phyloP scores from a whole-genome alignment of 1,140 invertebrate species.

The Drosophila varians region DNA sequence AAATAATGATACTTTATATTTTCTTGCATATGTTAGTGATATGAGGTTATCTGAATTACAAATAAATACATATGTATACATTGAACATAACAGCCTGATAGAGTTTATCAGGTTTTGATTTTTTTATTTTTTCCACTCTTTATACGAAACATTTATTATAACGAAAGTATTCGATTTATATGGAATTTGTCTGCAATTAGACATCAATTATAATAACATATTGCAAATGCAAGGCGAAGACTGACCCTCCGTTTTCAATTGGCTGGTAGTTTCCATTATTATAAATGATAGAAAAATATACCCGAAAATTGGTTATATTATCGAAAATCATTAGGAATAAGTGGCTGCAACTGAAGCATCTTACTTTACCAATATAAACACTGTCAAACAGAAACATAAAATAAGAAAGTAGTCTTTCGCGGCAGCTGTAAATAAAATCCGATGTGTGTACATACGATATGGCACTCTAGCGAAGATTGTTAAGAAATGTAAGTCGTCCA shows the following conservation, averaged over 20 bases:
- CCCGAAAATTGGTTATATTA: constrained; percentile 12
- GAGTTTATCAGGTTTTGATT: constrained; percentile 3
- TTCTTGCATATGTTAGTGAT: background rate
- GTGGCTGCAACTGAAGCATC: constrained; percentile 19
- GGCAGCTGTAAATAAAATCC: constrained; percentile 24
- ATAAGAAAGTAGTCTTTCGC: constrained; percentile 5
- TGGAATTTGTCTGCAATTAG: constrained; percentile 22
- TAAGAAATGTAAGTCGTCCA: constrained; percentile 51
- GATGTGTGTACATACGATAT: constrained; percentile 33
- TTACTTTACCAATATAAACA: constrained; percentile 38
- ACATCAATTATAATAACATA: constrained; percentile 41
- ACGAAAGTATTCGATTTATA: constrained; percentile 4
- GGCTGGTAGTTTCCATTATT: constrained; percentile 40
- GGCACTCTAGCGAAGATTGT: constrained; percentile 21
- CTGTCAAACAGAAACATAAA: constrained; percentile 35
- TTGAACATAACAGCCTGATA: background rate
- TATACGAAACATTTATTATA: constrained; percentile 4
- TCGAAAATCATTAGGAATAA: constrained; percentile 11
- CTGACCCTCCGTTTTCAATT: constrained; percentile 46
- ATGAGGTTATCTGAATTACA: constrained; percentile 26
- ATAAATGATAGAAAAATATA: constrained; percentile 42
- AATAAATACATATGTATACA: constrained; percentile 42
- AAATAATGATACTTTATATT: constrained; percentile 12
- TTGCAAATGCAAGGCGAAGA: constrained; percentile 54
- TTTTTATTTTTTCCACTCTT: constrained; percentile 3